Percentiles rank a stretch among this genome's conserved stretches.
These are phyloP conservation scores for Chaenogobius annularis DNA, from an alignment of 2,113 vertebrate genomes.

Conservation along the genomic window DNA sequence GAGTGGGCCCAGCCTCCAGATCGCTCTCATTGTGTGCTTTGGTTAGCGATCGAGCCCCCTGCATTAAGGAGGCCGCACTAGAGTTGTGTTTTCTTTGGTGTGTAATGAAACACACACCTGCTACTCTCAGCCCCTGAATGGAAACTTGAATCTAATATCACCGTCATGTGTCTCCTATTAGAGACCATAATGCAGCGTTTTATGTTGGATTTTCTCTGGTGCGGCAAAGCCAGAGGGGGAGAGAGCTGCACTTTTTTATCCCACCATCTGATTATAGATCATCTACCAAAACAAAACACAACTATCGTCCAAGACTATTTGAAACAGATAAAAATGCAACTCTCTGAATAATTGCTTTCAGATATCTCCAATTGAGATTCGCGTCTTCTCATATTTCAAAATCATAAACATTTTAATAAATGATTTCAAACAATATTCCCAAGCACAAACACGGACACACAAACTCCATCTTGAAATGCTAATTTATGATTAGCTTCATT, in stretches of 20 bases:
- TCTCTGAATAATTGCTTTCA: neutral
- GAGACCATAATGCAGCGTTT: slow-evolving; percentile 57
- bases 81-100: slow-evolving; percentile 64
- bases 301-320: neutral
- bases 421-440: slow-evolving; percentile 38
- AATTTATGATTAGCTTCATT: slow-evolving; percentile 78
- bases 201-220: slow-evolving; percentile 52
- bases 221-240: slow-evolving; percentile 8
- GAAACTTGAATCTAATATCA: slow-evolving; percentile 71
- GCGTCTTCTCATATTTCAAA: slow-evolving; percentile 18
- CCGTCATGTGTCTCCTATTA: slow-evolving; percentile 61
- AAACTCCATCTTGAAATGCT: slow-evolving; percentile 75
- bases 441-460: slow-evolving; percentile 20
- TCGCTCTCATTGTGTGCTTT: slow-evolving; percentile 72
- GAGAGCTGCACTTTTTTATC: slow-evolving; percentile 26
- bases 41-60: slow-evolving; percentile 70
- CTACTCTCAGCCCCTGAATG: slow-evolving; percentile 71
- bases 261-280: neutral
- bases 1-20: slow-evolving; percentile 66
- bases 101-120: slow-evolving; percentile 77
- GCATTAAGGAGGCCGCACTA: slow-evolving; percentile 66
- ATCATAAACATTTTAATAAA: slow-evolving; percentile 36
- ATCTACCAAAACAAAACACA: slow-evolving; percentile 6
- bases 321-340: neutral
- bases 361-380: neutral